Percentiles rank a stretch among this genome's conserved stretches.
phyloP scores from a whole-genome alignment of 2,797 vertebrate species.

The Anguilla pacifica region DNA sequence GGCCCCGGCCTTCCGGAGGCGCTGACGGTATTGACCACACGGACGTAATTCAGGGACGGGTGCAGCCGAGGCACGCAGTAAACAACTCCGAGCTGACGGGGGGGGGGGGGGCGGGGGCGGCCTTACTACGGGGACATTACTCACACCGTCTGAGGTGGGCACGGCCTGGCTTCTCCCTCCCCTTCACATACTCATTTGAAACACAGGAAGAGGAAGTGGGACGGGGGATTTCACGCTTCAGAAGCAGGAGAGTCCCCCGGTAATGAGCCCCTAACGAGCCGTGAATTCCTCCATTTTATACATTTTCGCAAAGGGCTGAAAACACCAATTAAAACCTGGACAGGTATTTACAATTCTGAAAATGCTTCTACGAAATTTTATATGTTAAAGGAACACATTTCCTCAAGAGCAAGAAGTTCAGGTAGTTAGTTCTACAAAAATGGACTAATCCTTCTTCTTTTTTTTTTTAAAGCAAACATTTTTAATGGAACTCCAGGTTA shows the following conservation, averaged over 20 bases:
- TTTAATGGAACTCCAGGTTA: not conserved
- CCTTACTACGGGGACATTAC: constrained; percentile 58
- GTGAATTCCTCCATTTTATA: not conserved
- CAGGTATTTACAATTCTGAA: not conserved
- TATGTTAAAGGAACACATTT: not conserved
- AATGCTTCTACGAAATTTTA: not conserved
- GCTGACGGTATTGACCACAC: constrained; percentile 62
- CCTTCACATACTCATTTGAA: constrained; percentile 1
- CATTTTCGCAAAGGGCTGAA: not conserved
- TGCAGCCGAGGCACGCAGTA: constrained; percentile 52
- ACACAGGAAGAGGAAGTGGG: not conserved
- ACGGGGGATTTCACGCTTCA: constrained; percentile 1
- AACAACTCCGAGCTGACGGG: constrained; percentile 61
- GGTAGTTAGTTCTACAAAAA: not conserved
- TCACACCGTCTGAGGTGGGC: constrained; percentile 54
- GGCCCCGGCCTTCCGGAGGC: constrained; percentile 30
- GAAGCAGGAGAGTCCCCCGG: not conserved
- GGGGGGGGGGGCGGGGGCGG: constrained; percentile 31
- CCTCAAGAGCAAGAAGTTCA: not conserved
- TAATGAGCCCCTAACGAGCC: constrained; percentile 9
- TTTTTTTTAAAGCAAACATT: not conserved
- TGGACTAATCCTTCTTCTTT: not conserved
- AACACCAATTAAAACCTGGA: not conserved
- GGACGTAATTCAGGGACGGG: constrained; percentile 59
- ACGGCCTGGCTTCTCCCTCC: constrained; percentile 30